These are phyloP conservation scores for Varroa destructor DNA, from an alignment of 1,140 invertebrate species.

Conservation along the genomic window DNA sequence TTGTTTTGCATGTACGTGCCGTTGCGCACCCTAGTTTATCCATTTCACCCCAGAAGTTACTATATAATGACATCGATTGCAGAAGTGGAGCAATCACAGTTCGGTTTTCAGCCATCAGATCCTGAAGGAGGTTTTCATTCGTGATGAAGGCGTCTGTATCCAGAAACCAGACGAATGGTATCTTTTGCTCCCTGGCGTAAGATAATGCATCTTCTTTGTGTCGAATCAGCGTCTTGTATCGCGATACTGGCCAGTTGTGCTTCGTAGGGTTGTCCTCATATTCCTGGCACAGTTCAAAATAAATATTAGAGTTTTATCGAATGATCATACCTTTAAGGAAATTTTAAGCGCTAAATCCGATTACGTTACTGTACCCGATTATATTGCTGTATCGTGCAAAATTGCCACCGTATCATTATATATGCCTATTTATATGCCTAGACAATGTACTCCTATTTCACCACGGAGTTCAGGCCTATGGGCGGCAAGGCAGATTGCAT, in stretches of 20 bases:
- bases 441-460: no score
- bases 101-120: conserved; percentile 5
- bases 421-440: no score
- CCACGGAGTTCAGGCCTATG: no score
- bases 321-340: conserved; percentile 47
- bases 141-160: conserved; percentile 25
- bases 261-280: not conserved
- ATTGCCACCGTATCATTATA: no score
- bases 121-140: not conserved
- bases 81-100: conserved; percentile 3
- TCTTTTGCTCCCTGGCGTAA: conserved; percentile 11
- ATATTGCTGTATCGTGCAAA: no score
- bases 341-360: conserved; percentile 68
- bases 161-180: not conserved
- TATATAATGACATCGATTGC: conserved; percentile 1
- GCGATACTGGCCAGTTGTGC: conserved; percentile 2
- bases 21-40: conserved; percentile 19
- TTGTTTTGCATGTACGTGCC: conserved; percentile 8
- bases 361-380: conserved; percentile 56
- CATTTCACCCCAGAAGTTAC: conserved; percentile 22
- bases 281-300: conserved; percentile 8
- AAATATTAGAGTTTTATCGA: conserved; percentile 45
- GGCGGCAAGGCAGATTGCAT: no score
- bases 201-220: conserved; percentile 34
- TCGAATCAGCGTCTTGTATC: conserved; percentile 30